Conservation (phyloP, 2,797 vertebrate species). For the Microctenopoma steveboyesi region DNA sequence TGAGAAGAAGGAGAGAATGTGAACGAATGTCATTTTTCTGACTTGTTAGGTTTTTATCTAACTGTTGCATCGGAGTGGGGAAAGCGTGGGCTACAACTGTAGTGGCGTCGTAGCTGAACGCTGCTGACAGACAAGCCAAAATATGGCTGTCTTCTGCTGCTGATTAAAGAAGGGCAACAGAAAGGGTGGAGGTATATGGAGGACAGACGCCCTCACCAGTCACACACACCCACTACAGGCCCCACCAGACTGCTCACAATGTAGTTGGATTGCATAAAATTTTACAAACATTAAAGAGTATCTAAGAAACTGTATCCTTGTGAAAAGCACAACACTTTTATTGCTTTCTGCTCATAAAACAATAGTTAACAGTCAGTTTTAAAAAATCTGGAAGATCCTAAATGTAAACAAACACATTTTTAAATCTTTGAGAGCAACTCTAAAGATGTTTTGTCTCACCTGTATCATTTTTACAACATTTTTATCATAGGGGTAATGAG, state of each 20-base stretch:
- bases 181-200: conserved; percentile 61
- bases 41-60: conserved; percentile 78
- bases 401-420: conserved; percentile 59
- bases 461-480: conserved; percentile 42
- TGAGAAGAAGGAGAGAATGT: conserved; percentile 67
- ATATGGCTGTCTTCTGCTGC: conserved; percentile 78
- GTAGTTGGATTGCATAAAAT: conserved; percentile 42
- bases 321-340: conserved; percentile 76
- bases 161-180: conserved; percentile 84
- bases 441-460: conserved; percentile 45
- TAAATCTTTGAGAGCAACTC: conserved; percentile 51
- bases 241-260: conserved; percentile 28
- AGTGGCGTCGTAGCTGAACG: conserved; percentile 65
- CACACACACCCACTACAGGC: conserved; percentile 29
- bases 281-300: conserved; percentile 29
- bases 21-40: conserved; percentile 60
- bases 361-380: conserved; percentile 30
- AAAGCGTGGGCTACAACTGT: conserved; percentile 76
- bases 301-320: conserved; percentile 32
- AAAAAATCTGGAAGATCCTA: conserved; percentile 40
- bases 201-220: conserved; percentile 58
- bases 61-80: conserved; percentile 73
- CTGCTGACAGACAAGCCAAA: conserved; percentile 82
- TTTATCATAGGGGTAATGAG: conserved; percentile 15
- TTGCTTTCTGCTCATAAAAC: conserved; percentile 66